Conservation (phyloP, 2,797 vertebrate genomes). For the Thamnophis elegans region DNA sequence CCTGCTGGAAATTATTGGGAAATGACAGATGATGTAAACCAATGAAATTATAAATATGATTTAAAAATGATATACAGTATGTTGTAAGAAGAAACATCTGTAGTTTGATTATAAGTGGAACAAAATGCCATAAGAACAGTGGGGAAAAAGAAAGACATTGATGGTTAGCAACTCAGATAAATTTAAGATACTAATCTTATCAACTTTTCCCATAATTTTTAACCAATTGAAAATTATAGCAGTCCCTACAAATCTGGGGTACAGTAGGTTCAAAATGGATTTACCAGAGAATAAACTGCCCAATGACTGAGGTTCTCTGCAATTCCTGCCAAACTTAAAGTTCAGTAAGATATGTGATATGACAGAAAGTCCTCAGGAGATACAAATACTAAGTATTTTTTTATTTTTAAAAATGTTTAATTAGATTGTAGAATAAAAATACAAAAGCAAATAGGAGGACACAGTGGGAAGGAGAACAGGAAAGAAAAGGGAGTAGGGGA, state of each 20-base stretch:
- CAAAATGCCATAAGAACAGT: background rate
- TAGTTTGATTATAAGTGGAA: background rate
- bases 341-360: background rate
- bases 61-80: background rate
- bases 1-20: background rate
- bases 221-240: background rate
- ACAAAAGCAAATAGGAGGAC: too few relatives aligned
- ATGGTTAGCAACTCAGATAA: background rate
- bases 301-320: background rate
- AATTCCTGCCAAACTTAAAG: background rate
- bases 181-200: background rate
- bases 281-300: background rate
- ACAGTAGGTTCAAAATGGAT: background rate
- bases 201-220: background rate
- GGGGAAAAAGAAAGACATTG: too few relatives aligned
- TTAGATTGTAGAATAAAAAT: too few relatives aligned
- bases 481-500: too few relatives aligned
- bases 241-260: background rate
- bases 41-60: slow-evolving; percentile 1
- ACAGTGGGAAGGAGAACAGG: too few relatives aligned
- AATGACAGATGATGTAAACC: background rate
- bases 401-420: too few relatives aligned
- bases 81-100: background rate
- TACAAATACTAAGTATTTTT: background rate
- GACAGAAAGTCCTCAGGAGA: background rate